phyloP scores from a whole-genome alignment of 2,113 vertebrate genomes.

The Pomatostomus ruficeps region DNA sequence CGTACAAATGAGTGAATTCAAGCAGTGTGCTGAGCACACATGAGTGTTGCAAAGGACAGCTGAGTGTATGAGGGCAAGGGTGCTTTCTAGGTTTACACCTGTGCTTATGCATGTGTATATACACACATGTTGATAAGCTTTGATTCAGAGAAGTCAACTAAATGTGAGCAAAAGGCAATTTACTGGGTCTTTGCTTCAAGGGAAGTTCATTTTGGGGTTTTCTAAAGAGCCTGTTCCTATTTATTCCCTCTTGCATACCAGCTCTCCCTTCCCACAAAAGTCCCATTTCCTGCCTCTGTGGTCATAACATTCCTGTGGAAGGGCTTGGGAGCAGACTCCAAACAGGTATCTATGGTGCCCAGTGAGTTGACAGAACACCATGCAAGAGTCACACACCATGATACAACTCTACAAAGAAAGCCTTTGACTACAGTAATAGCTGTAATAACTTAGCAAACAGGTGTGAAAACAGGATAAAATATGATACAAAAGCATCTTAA shows the following conservation, averaged over 20 bases:
- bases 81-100: not conserved
- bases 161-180: not conserved
- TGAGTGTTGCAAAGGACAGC: not conserved
- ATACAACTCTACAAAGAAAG: not conserved
- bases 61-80: not conserved
- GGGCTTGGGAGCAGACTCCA: not conserved
- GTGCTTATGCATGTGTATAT: not conserved
- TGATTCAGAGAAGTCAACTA: not conserved
- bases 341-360: rapidly evolving
- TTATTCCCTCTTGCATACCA: not conserved
- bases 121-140: not conserved
- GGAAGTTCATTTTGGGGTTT: not conserved
- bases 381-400: not conserved
- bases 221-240: not conserved
- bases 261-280: not conserved
- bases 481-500: not conserved
- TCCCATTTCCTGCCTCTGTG: not conserved
- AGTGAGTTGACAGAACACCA: not conserved
- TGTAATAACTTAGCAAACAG: not conserved
- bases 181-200: not conserved
- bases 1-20: not conserved
- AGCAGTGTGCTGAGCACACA: not conserved
- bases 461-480: not conserved
- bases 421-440: not conserved
- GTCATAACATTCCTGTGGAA: not conserved